These are phyloP conservation scores for Aleiodes testaceus DNA, from an alignment of 2,888 invertebrate genomes.

Conservation along the genomic window DNA sequence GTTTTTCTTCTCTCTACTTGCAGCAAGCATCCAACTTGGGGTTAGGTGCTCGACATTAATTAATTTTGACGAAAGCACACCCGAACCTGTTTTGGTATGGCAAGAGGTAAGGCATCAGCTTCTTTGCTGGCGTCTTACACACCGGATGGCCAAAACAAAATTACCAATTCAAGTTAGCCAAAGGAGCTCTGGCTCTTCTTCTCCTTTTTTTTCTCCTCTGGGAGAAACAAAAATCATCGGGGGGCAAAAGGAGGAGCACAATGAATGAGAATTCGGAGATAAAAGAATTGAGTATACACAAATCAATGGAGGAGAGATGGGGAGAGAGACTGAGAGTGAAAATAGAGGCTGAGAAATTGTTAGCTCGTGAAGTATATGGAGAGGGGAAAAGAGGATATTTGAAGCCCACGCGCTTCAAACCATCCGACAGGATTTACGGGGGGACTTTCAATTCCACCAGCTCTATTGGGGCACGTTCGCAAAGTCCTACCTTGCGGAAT, in stretches of 20 bases:
- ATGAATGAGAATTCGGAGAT: neutral
- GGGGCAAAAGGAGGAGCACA: neutral
- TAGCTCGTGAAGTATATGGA: no score
- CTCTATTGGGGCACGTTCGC: no score
- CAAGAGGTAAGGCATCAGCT: slow-evolving; percentile 38
- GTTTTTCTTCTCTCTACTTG: neutral
- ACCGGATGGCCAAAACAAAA: neutral
- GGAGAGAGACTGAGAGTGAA: no score
- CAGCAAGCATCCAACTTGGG: slow-evolving; percentile 2
- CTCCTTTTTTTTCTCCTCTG: no score
- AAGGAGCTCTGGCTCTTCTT: neutral
- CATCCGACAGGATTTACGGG: no score
- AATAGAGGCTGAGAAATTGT: no score
- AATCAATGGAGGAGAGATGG: neutral
- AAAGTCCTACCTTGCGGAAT: no score
- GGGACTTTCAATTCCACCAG: no score
- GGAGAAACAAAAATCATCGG: no score
- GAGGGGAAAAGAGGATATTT: no score
- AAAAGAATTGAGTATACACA: neutral
- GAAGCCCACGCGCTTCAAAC: no score
- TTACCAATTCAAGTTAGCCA: neutral
- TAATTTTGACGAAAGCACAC: slow-evolving; percentile 56
- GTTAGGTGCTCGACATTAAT: slow-evolving; percentile 53
- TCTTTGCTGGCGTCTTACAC: neutral
- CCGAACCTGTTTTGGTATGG: slow-evolving; percentile 48